Evolutionary conservation across 2,888 invertebrate genomes (phyloP).

Genomic region (Eupithecia insigniata): DNA sequence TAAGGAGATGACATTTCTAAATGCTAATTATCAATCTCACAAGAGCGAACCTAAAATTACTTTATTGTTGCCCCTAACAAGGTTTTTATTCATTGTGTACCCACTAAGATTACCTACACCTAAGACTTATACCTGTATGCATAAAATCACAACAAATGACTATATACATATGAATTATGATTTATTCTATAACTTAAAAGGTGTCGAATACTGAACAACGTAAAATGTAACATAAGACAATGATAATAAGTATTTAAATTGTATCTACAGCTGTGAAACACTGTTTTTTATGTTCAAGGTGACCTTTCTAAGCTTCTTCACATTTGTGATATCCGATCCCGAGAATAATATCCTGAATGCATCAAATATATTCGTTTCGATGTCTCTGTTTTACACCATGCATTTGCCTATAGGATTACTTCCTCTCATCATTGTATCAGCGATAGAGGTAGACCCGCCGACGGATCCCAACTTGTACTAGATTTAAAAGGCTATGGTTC

Average conservation of each 20-base stretch:
- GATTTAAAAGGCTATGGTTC: slow-evolving; percentile 67
- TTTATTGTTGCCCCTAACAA: too few species aligned
- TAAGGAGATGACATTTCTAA: too few species aligned
- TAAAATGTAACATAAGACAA: not conserved
- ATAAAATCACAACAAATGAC: not conserved
- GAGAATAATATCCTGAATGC: slow-evolving; percentile 90
- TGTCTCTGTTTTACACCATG: slow-evolving; percentile 94
- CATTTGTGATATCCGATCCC: slow-evolving; percentile 88
- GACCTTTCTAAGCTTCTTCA: slow-evolving; percentile 92
- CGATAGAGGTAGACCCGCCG: slow-evolving; percentile 88
- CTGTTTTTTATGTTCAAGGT: slow-evolving; percentile 84
- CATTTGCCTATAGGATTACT: slow-evolving; percentile 93
- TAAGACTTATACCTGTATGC: not conserved
- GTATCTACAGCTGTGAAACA: slow-evolving; percentile 23
- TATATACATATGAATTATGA: not conserved
- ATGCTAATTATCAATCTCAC: too few species aligned
- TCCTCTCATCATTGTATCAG: slow-evolving; percentile 89
- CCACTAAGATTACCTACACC: not conserved
- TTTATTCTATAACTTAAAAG: not conserved
- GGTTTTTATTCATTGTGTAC: too few species aligned
- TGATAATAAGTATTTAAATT: not conserved
- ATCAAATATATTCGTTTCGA: slow-evolving; percentile 92
- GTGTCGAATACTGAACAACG: not conserved
- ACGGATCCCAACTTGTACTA: slow-evolving; percentile 34
- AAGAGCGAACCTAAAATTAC: too few species aligned